Percentiles rank a stretch among this genome's conserved stretches.
phyloP scores from a whole-genome alignment of 2,113 vertebrate genomes.

The Catharus fuscescens region DNA sequence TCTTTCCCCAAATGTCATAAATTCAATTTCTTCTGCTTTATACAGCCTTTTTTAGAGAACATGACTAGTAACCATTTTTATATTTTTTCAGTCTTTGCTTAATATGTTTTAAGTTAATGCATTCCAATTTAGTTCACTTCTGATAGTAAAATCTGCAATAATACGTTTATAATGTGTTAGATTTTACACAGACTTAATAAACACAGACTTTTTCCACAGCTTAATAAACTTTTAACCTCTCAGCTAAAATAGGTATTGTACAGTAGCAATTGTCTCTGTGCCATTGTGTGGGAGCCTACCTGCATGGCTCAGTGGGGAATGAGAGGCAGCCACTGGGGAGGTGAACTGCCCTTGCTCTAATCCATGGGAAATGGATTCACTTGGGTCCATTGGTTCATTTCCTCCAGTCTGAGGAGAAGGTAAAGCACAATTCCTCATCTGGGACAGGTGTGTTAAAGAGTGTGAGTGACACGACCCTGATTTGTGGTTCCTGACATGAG shows the following conservation, averaged over 20 bases:
- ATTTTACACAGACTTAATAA: not conserved
- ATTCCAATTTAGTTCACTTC: not conserved
- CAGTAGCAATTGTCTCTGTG: not conserved
- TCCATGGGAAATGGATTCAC: not conserved
- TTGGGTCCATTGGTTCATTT: not conserved
- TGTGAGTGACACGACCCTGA: fast-evolving
- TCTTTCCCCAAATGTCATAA: not conserved
- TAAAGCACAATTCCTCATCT: not conserved
- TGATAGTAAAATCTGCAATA: not conserved
- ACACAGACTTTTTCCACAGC: not conserved
- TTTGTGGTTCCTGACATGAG: not conserved
- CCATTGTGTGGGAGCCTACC: not conserved
- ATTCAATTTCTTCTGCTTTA: not conserved
- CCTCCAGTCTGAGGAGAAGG: not conserved
- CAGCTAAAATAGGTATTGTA: not conserved
- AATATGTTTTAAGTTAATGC: not conserved
- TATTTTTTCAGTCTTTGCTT: not conserved
- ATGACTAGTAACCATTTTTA: not conserved
- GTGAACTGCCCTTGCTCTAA: not conserved
- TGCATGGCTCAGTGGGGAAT: not conserved
- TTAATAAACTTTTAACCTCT: slow-evolving; percentile 18
- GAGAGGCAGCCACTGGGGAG: not conserved
- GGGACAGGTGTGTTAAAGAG: not conserved
- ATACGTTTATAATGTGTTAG: not conserved
- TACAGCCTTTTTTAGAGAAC: not conserved